Conservation (phyloP, 2,113 vertebrate genomes). For the Sebastes fasciatus region DNA sequence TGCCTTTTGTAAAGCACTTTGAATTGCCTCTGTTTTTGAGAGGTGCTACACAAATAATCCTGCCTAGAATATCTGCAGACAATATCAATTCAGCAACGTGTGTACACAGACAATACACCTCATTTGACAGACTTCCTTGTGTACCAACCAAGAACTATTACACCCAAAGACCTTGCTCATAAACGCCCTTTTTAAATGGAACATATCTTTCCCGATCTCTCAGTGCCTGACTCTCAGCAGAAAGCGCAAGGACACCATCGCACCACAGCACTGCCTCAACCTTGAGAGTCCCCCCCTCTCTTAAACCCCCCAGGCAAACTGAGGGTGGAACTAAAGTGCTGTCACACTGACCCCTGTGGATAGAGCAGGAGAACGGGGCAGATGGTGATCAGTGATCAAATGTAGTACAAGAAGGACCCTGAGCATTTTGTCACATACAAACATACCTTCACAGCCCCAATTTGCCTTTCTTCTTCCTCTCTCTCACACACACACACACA, state of each 20-base stretch:
- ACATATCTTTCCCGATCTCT: slow-evolving; percentile 44
- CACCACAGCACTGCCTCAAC: slow-evolving; percentile 66
- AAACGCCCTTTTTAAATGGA: slow-evolving; percentile 32
- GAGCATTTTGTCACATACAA: slow-evolving; percentile 36
- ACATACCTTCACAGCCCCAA: slow-evolving; percentile 23
- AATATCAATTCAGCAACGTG: background rate
- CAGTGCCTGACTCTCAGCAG: slow-evolving; percentile 34
- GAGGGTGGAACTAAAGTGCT: slow-evolving; percentile 51
- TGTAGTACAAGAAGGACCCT: slow-evolving; percentile 33
- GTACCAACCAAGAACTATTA: slow-evolving; percentile 27
- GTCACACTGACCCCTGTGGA: slow-evolving; percentile 73
- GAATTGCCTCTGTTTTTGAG: background rate
- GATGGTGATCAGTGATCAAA: slow-evolving; percentile 60
- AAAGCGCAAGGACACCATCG: slow-evolving; percentile 68
- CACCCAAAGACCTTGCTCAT: slow-evolving; percentile 43
- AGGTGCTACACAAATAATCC: background rate
- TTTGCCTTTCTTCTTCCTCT: background rate
- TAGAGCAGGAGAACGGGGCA: slow-evolving; percentile 58
- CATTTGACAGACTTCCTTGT: slow-evolving; percentile 13
- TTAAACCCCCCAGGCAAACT: slow-evolving; percentile 20
- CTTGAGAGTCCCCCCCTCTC: slow-evolving; percentile 54
- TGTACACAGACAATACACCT: slow-evolving; percentile 16
- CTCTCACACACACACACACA: slow-evolving; percentile 14
- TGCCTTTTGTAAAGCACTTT: background rate
- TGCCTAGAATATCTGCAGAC: background rate